Evolutionary conservation across 2,113 vertebrate genomes (phyloP), one percentile per base, ranked within the genome.

Genomic region (Nansenia antarctica): DNA sequence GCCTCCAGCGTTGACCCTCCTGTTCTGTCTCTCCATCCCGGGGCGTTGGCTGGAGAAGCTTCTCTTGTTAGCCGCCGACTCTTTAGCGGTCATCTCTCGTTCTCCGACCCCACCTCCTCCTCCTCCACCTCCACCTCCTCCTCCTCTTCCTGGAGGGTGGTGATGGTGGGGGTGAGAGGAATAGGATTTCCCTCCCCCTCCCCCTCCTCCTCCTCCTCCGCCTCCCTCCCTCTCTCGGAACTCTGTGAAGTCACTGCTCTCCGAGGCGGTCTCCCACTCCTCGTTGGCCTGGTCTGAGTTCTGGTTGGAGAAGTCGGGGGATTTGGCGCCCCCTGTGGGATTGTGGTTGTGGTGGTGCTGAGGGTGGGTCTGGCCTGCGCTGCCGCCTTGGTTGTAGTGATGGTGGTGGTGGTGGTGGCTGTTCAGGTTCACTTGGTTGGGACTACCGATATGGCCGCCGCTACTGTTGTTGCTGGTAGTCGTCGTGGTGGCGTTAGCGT

Each of bases 211-310:
- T n/a, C n/a, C n/a, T n/a, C n/a, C n/a, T n/a, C n/a, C n/a, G n/a
- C n/a, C n/a, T 18, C 81, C 86, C 62, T 95, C 91, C 81, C 94
- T 32, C 30, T 94, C 94, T 55, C 94, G 87, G 78, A 94, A 94
- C 83, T 97, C 96, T 0, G 94, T 93, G 85, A 97, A 97, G 90
- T 97, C 96, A 2, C 96, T 97, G 87, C 96, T 97, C 86, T 97
- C 96, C 0, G 95, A 96, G 0, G 96, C 96, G 0, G 96, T 97
- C 84, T 97, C 96, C 96, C 96, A 97, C 69, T 97, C 96, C 85
- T 97, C 95, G 0, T 97, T 97, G 60, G 96, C 96, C 88, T 97
- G 96, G 82, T 97, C 96, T 0, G 96, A 97, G 90, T 97, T 97
- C 88, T 96, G 95, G 81, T 97, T 97, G 37, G 95, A 95, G 70